phyloP scores from a whole-genome alignment of 2,888 invertebrate genomes.

The Diplolepis rosae region DNA sequence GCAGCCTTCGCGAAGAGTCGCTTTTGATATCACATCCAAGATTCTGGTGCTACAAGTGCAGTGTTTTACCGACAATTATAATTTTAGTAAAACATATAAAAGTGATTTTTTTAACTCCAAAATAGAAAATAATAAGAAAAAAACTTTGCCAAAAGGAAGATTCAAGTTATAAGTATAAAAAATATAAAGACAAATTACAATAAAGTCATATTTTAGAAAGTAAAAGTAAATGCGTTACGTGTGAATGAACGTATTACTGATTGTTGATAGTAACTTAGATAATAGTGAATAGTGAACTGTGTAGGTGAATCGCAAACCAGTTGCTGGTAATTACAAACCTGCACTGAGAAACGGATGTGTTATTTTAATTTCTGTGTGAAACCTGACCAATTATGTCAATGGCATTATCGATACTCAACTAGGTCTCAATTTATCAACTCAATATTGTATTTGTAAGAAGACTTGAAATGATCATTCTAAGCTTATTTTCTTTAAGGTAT shows the following conservation, averaged over 20 bases:
- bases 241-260: neutral
- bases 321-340: neutral
- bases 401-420: constrained; percentile 1
- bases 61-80: too few species aligned
- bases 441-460: neutral
- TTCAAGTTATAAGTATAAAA: neutral
- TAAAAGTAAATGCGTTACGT: neutral
- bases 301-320: constrained; percentile 3
- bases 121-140: neutral
- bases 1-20: constrained; percentile 23
- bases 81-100: too few species aligned
- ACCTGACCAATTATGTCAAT: neutral
- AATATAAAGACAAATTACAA: neutral
- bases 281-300: constrained; percentile 12
- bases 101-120: neutral
- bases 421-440: neutral
- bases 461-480: neutral
- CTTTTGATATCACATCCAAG: neutral
- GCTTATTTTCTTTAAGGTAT: neutral
- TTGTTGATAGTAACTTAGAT: neutral
- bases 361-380: neutral
- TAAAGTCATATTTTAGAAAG: neutral
- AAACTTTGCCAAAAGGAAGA: neutral
- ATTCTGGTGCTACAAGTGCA: too few species aligned
- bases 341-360: neutral